phyloP scores from a whole-genome alignment of 2,888 invertebrate genomes.

The Galerucella calmariensis region DNA sequence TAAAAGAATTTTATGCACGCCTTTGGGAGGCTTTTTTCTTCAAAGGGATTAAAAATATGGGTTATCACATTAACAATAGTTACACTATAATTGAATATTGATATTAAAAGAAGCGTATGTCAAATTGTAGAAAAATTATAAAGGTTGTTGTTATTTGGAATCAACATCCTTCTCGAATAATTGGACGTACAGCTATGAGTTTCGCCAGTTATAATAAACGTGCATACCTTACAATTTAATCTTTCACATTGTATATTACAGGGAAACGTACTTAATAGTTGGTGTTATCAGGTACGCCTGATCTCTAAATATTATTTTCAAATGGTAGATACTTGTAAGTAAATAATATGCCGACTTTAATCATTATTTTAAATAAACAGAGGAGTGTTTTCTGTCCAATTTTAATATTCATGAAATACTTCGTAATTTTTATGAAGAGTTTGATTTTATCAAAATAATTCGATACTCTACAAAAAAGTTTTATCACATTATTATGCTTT shows the following conservation, averaged over 20 bases:
- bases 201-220: neutral
- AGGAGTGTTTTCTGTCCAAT: neutral
- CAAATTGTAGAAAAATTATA: too few species aligned
- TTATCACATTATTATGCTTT: too few species aligned
- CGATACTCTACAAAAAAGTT: too few species aligned
- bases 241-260: neutral
- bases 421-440: too few species aligned
- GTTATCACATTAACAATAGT: too few species aligned
- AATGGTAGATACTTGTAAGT: neutral
- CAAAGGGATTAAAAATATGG: too few species aligned
- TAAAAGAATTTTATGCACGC: too few species aligned
- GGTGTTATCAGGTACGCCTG: neutral
- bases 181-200: neutral
- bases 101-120: too few species aligned
- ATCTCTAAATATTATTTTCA: neutral
- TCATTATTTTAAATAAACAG: neutral
- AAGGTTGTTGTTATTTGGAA: neutral
- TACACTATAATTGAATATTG: too few species aligned
- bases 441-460: too few species aligned
- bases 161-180: neutral
- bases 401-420: neutral
- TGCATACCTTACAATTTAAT: neutral
- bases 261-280: neutral
- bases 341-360: constrained; percentile 5
- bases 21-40: too few species aligned